Base-by-base conservation (phyloP, 2,888 invertebrate genomes). In the Didymodactylos carnosus region DNA sequence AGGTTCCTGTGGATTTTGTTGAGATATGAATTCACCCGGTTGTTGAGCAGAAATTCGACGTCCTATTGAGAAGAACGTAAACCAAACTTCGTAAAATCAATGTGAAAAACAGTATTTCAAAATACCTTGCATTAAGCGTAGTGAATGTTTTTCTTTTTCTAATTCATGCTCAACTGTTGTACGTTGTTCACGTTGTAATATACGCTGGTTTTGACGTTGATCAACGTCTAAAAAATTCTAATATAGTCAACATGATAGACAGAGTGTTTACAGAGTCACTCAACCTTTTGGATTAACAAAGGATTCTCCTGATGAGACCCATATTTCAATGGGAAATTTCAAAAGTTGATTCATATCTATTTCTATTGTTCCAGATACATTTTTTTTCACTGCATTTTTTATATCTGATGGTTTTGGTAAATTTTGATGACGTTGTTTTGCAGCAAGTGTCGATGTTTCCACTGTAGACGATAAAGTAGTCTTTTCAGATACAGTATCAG, bases 281-380 rank as follows among this genome's bases (percentile, higher is more conserved):
- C 43, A 41, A 27, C 72, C 49, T 78, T 81, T 80, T 40, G 82
- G 82, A 39, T 80, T 77, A 25, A 81, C 78, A 77, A 83, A 83
- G 16, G 78, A 75, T 76, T 82, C 82, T 3, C 82, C 82, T 75
- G 79, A 79, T 8, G 83, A 83, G 8, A 81, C 80, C 82, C 82
- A 83, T 13, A 82, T 80, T 76, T 83, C 83, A 62, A 83, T 80
- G 0, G 82, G 82, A 73, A 81, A 82, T 35, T 80, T 78, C 8
- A 82, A 79, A 23, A 83, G 19, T 27, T 72, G 43, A 49, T 49
- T 74, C 3, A 35, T 49, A 62, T 74, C 71, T 16, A 69, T 27
- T 35, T 71, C 40, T 39, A 27, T 13, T 25, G 46, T 46, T 71
- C 71, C n/a, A 16, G 16, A 13, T n/a, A 16, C 23, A 71, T 71